These are phyloP conservation scores for Eublepharis macularius DNA, from an alignment of 2,113 vertebrate genomes.

Conservation along the genomic window DNA sequence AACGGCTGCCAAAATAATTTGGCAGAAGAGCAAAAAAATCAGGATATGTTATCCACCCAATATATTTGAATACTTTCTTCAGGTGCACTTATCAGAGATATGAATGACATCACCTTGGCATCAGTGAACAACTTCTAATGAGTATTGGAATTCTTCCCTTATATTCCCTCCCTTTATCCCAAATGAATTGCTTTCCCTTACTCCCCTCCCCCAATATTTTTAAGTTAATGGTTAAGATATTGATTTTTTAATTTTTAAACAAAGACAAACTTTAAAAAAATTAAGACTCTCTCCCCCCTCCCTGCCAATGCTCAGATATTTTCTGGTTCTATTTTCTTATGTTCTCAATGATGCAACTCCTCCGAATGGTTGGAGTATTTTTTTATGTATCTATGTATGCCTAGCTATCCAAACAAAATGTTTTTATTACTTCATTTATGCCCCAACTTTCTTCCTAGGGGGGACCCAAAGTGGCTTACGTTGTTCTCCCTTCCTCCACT, in stretches of 20 bases:
- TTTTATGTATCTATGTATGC: background rate
- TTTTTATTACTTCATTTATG: too few species aligned
- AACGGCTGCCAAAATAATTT: background rate
- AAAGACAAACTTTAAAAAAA: too few species aligned
- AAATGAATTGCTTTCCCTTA: background rate
- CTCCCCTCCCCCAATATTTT: too few species aligned
- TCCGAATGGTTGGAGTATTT: background rate
- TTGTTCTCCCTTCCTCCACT: too few species aligned
- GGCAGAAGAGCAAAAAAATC: background rate
- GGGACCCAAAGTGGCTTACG: too few species aligned
- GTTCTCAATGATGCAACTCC: too few species aligned
- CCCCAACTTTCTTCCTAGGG: too few species aligned
- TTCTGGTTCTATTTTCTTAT: too few species aligned
- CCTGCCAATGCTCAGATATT: too few species aligned
- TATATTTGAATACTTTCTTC: background rate
- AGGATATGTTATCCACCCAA: background rate
- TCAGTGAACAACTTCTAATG: background rate
- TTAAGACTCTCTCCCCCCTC: too few species aligned
- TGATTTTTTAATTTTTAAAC: background rate
- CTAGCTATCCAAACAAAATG: background rate
- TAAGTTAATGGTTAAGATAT: background rate
- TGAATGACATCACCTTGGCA: background rate
- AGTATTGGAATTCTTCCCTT: background rate
- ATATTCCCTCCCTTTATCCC: background rate
- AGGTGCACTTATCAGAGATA: background rate